Evolutionary conservation across 2,888 invertebrate species (phyloP).

Genomic region (Drosophila diplacantha): DNA sequence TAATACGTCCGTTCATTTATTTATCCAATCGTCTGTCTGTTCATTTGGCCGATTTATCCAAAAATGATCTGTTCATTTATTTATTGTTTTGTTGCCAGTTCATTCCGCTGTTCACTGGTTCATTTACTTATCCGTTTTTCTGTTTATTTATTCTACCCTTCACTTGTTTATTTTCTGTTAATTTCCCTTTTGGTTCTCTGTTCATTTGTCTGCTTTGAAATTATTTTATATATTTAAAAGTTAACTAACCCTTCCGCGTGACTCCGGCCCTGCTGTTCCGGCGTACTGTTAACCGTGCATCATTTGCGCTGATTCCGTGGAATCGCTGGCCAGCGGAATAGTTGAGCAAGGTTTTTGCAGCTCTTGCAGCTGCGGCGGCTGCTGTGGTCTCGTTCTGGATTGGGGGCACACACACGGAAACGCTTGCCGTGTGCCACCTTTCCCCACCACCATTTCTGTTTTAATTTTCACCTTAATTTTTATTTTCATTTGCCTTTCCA

Average conservation of each 20-base stretch:
- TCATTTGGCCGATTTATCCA: no score
- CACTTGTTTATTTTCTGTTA: neutral
- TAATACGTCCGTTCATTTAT: no score
- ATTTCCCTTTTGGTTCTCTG: neutral
- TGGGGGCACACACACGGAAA: slow-evolving; percentile 62
- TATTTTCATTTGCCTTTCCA: neutral
- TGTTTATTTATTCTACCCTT: no score
- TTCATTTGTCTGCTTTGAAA: neutral
- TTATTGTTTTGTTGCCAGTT: no score
- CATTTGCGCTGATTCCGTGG: slow-evolving; percentile 58
- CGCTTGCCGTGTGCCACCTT: neutral
- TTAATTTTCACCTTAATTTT: neutral
- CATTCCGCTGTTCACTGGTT: no score
- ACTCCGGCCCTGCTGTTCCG: slow-evolving; percentile 15
- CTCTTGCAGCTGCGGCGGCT: slow-evolving; percentile 27
- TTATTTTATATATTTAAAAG: neutral
- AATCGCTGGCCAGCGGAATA: slow-evolving; percentile 49
- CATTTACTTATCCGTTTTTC: no score
- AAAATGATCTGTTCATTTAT: no score
- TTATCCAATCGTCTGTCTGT: no score
- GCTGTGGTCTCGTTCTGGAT: slow-evolving; percentile 31
- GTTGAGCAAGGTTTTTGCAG: slow-evolving; percentile 53
- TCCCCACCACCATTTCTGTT: neutral
- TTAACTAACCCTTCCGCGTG: neutral
- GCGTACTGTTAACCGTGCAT: slow-evolving; percentile 50